Conservation (phyloP, 2,113 vertebrate genomes). For the Chaenocephalus aceratus region DNA sequence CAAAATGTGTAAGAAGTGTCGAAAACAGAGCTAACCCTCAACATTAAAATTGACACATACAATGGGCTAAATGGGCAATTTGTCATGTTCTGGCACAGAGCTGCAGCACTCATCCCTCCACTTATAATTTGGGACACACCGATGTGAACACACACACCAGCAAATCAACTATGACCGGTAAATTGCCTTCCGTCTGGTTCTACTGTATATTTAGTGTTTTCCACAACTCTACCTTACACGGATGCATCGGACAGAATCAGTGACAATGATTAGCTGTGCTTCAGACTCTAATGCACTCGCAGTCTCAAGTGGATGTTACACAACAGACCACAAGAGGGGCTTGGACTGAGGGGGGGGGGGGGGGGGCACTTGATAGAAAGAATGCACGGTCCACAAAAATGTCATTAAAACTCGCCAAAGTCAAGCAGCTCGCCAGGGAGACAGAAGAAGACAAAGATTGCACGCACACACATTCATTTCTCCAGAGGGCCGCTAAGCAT, state of each 20-base stretch:
- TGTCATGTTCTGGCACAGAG: slow-evolving; percentile 68
- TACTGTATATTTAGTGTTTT: slow-evolving; percentile 39
- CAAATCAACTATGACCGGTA: slow-evolving; percentile 60
- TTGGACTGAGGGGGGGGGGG: background rate
- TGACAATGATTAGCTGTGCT: background rate
- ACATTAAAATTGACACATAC: slow-evolving; percentile 70
- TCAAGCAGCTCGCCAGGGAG: slow-evolving; percentile 27
- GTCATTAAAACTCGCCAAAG: slow-evolving; percentile 23
- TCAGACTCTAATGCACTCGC: slow-evolving; percentile 12
- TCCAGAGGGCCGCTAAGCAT: slow-evolving; percentile 14
- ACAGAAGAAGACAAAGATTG: background rate
- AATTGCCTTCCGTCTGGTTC: slow-evolving; percentile 70
- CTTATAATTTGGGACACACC: slow-evolving; percentile 57
- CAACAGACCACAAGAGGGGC: slow-evolving; percentile 8
- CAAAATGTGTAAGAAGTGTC: slow-evolving; percentile 55
- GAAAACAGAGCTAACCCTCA: slow-evolving; percentile 51
- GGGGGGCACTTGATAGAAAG: slow-evolving; percentile 13
- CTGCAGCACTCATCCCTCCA: slow-evolving; percentile 60
- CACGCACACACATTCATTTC: background rate
- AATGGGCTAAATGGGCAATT: slow-evolving; percentile 76
- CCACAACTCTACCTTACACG: slow-evolving; percentile 9
- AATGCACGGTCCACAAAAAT: slow-evolving; percentile 11
- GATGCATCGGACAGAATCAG: slow-evolving; percentile 6
- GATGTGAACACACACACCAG: slow-evolving; percentile 26
- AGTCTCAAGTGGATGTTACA: background rate